Percentiles rank a stretch among this genome's conserved stretches.
Conservation (phyloP, 1,140 invertebrate species). For the Leptinotarsa texana region DNA sequence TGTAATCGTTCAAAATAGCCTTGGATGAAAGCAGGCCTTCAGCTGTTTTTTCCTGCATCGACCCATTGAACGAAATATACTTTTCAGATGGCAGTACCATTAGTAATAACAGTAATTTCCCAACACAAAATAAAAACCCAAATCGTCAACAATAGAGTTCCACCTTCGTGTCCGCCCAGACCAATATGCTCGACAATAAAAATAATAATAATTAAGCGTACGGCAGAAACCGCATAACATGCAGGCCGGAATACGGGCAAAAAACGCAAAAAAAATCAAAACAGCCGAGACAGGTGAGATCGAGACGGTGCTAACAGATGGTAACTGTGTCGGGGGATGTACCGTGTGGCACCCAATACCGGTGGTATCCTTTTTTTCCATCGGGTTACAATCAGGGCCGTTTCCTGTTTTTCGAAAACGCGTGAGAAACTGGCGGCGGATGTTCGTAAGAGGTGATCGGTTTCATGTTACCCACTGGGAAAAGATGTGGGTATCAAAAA, state of each 20-base stretch:
- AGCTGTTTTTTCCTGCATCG: too few relatives aligned
- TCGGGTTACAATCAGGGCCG: conserved; percentile 3
- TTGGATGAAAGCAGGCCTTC: too few relatives aligned
- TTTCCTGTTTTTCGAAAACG: background rate
- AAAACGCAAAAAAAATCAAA: background rate
- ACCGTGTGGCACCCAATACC: conserved; percentile 1
- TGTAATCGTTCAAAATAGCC: too few relatives aligned
- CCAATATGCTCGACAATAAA: background rate
- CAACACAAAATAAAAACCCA: background rate
- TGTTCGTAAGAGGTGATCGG: background rate
- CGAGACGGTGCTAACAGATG: conserved; percentile 1
- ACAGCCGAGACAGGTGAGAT: background rate
- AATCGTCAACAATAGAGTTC: background rate
- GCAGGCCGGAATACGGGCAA: background rate
- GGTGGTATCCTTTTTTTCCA: background rate
- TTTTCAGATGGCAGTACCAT: too few relatives aligned
- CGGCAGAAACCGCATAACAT: background rate
- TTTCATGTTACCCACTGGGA: background rate
- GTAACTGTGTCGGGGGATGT: conserved; percentile 1
- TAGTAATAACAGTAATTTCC: too few relatives aligned
- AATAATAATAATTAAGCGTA: background rate
- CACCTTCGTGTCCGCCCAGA: background rate
- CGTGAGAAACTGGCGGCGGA: background rate
- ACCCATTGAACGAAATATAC: too few relatives aligned
- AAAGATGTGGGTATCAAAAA: too few relatives aligned